A percentile compares a stretch with the other conserved stretches of the same genome.
Conservation (phyloP, 1,140 invertebrate genomes). For the Pectinophora gossypiella region DNA sequence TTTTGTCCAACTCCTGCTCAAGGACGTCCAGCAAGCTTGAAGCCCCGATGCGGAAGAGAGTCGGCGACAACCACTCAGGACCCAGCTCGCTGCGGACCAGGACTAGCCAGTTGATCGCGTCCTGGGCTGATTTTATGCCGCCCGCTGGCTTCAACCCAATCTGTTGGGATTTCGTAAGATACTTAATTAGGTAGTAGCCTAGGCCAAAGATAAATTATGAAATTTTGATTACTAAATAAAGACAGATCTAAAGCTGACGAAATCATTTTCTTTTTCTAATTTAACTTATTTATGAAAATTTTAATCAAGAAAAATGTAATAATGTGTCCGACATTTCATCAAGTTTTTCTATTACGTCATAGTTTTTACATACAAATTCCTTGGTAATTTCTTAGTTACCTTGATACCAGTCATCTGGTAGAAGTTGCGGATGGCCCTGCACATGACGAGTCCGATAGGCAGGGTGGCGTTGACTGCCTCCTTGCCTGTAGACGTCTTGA, state of each 20-base stretch:
- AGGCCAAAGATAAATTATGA: too few relatives aligned
- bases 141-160: conserved; percentile 98
- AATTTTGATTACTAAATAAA: too few relatives aligned
- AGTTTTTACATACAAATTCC: too few relatives aligned
- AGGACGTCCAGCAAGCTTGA: conserved; percentile 91
- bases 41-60: conserved; percentile 96
- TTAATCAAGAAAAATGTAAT: too few relatives aligned
- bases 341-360: too few relatives aligned
- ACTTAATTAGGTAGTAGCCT: too few relatives aligned
- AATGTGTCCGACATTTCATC: too few relatives aligned
- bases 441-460: conserved; percentile 95
- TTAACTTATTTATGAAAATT: too few relatives aligned
- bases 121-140: conserved; percentile 91
- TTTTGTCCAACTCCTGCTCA: conserved; percentile 45
- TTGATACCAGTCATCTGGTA: conserved; percentile 83
- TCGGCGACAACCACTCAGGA: conserved; percentile 87
- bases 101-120: conserved; percentile 92
- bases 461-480: conserved; percentile 96
- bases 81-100: conserved; percentile 92
- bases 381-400: conserved; percentile 72
- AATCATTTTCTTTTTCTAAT: too few relatives aligned
- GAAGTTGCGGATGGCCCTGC: conserved; percentile 92
- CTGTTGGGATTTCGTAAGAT: too few relatives aligned
- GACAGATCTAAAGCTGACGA: too few relatives aligned
- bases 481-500: conserved; percentile 99